Percentiles rank a stretch among this genome's conserved stretches.
Evolutionary conservation across 1,140 invertebrate species (phyloP).

Genomic region (Coenobita brevimanus): DNA sequence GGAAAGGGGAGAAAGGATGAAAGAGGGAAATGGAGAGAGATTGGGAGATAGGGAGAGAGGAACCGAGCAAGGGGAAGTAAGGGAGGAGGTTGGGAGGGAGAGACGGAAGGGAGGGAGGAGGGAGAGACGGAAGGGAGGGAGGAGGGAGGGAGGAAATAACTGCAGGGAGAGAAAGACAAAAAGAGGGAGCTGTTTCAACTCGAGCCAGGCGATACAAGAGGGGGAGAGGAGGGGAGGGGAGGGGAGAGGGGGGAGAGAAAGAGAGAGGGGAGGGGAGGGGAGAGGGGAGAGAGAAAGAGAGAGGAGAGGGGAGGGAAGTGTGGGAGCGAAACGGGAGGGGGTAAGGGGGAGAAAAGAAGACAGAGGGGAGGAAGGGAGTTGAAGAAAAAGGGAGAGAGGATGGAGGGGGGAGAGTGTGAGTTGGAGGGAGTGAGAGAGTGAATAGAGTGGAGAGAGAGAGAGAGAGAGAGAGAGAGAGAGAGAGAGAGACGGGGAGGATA

Average conservation of each 20-base stretch:
- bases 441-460: background rate
- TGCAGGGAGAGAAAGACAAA: conserved; percentile 15
- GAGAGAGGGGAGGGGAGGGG: background rate
- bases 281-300: too few species aligned
- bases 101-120: background rate
- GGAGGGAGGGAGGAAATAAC: background rate
- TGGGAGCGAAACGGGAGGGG: too few species aligned
- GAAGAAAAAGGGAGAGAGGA: too few species aligned
- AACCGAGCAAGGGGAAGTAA: background rate
- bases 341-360: background rate
- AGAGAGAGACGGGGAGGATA: background rate
- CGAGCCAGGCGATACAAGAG: too few species aligned
- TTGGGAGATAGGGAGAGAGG: background rate
- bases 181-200: too few species aligned
- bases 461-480: background rate
- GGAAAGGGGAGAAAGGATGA: too few species aligned
- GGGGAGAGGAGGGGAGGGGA: background rate
- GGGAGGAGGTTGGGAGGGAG: background rate
- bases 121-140: background rate
- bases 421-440: background rate
- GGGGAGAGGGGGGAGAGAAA: background rate
- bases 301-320: background rate
- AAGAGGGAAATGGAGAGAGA: background rate
- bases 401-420: background rate
- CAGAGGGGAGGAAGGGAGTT: background rate